Base-by-base conservation (phyloP, 2,888 invertebrate species). In the Ectemnius lituratus region DNA sequence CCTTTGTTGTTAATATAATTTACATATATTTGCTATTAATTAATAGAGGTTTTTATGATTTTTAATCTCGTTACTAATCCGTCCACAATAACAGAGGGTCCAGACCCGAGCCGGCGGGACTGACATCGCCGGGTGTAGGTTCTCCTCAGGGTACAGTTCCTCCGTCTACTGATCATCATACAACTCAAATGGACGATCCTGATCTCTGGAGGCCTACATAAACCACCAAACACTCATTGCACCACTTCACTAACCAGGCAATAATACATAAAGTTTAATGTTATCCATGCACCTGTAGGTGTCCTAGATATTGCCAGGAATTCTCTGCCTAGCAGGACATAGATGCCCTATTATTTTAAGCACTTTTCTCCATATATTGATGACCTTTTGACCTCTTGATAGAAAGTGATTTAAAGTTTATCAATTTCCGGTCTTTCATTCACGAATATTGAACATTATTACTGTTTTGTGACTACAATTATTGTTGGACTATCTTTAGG, bases 131-230 rank as follows among this genome's bases (percentile, higher is more conserved):
- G 80, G 94, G 93, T 87, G 94, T 93, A 87, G 87, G 89, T 83
- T 92, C 92, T 88, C 94, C 94, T 84, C 94, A 94, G 90, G 94
- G 93, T 89, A 92, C 92, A 76, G 91, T 92, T 68, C 92, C 93
- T 72, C 92, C 94, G 86, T 92, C 92, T 86, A 93, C 94, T 90
- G 94, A 94, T 92, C 95, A 94, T 87, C 95, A 94, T 92, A 95
- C 95, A 89, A 96, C 97, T 78, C 94, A 97, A 86, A 97, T 97
- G 96, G 97, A 97, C 93, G 97, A 97, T 92, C 97, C 97, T 78
- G 97, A 97, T 93, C 96, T 97, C 89, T 97, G 97, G 97, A 96
- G 97, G 92, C 96, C 97, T 89, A 96, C 96, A 94, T 97, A 96
- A 95, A 93, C 92, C 85, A 84, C 82, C 86, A 86, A 84, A 86